A percentile compares a stretch with the other conserved stretches of the same genome.
Conservation (phyloP, 2,888 invertebrate species). For the Melanotus villosus region DNA sequence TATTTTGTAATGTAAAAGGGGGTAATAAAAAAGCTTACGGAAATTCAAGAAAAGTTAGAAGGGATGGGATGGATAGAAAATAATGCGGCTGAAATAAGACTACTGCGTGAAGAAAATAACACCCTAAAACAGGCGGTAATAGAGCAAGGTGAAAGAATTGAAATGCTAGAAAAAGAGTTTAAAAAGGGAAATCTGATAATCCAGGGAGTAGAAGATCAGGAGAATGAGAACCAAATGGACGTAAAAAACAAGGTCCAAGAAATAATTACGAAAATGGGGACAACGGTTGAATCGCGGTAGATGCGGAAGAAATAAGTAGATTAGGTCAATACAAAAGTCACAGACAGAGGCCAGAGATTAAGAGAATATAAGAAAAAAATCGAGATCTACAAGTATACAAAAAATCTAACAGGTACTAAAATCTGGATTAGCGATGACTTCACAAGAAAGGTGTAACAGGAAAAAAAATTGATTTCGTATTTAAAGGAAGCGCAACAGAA, state of each 20-base stretch:
- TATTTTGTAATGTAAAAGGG: no score
- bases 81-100: background rate
- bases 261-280: background rate
- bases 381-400: background rate
- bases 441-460: no score
- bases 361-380: background rate
- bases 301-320: no score
- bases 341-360: no score
- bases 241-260: background rate
- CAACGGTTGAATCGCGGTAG: background rate
- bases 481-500: background rate
- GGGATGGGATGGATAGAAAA: background rate
- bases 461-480: slow-evolving; percentile 1
- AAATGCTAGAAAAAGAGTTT: background rate
- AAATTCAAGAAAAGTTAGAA: no score
- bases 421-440: no score
- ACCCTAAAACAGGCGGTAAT: background rate
- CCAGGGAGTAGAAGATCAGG: no score
- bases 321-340: no score
- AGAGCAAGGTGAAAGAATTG: slow-evolving; percentile 8
- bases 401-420: no score
- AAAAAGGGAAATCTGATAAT: no score
- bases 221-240: no score
- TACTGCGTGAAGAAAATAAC: slow-evolving; percentile 2
- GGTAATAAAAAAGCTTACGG: no score